phyloP scores from a whole-genome alignment of 2,113 vertebrate genomes.

The Cochlearius cochlearius region DNA sequence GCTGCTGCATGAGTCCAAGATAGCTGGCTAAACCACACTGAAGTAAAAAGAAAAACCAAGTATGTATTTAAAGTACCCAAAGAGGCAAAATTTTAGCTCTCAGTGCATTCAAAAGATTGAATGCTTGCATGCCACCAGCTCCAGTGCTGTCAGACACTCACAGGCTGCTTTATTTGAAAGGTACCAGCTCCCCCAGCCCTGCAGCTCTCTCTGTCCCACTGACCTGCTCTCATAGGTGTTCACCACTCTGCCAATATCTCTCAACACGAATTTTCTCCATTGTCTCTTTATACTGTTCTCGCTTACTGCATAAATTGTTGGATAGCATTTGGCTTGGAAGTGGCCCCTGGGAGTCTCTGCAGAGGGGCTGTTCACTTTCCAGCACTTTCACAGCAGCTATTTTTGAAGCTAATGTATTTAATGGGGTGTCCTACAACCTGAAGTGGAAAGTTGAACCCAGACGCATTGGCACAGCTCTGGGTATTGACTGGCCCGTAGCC shows the following conservation, averaged over 20 bases:
- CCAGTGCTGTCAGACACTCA: not conserved
- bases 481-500: not conserved
- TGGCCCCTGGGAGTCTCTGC: not conserved
- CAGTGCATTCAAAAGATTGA: not conserved
- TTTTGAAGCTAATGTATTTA: not conserved
- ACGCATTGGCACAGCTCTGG: not conserved
- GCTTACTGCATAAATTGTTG: not conserved
- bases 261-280: not conserved
- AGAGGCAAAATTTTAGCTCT: not conserved
- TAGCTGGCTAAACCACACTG: not conserved
- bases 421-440: not conserved
- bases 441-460: not conserved
- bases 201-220: not conserved
- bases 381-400: not conserved
- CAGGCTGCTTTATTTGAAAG: not conserved
- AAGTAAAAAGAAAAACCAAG: not conserved
- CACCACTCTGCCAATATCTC: not conserved
- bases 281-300: not conserved
- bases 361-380: not conserved
- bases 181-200: rapidly evolving
- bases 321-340: not conserved
- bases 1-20: not conserved
- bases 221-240: not conserved
- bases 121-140: not conserved
- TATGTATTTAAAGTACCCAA: not conserved